Conservation (phyloP, 2,797 vertebrate genomes). For the Rhincodon typus region DNA sequence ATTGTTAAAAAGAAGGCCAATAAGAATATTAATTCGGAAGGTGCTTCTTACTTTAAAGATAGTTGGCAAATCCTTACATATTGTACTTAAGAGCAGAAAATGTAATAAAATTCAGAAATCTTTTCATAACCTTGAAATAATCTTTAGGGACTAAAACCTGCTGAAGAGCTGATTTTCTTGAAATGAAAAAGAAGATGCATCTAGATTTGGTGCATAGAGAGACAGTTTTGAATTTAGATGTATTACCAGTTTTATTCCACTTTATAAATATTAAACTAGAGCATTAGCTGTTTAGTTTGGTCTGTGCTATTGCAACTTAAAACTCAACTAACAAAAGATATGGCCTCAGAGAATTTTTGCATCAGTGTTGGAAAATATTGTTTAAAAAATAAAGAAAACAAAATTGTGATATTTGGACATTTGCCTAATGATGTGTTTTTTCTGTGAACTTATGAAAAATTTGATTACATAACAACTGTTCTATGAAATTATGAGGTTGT, state of each 20-base stretch:
- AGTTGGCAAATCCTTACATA: conserved; percentile 22
- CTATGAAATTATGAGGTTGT: neutral
- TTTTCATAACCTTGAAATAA: conserved; percentile 30
- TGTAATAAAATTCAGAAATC: conserved; percentile 20
- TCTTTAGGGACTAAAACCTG: conserved; percentile 1
- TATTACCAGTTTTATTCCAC: conserved; percentile 12
- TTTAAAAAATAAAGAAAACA: neutral
- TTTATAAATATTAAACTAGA: conserved; percentile 32
- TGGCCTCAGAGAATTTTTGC: neutral
- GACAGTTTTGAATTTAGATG: conserved; percentile 7
- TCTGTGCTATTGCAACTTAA: neutral
- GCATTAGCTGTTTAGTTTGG: conserved; percentile 6
- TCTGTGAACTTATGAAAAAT: neutral
- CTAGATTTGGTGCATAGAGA: conserved; percentile 19
- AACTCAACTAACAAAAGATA: neutral
- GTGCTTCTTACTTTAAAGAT: conserved; percentile 7
- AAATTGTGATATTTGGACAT: neutral
- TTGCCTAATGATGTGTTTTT: neutral
- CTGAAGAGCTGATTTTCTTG: conserved; percentile 19
- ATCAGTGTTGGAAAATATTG: neutral
- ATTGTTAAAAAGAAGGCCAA: neutral
- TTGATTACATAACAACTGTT: neutral
- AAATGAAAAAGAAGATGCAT: conserved; percentile 1
- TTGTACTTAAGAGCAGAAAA: neutral
- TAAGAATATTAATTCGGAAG: neutral